Evolutionary conservation across 2,888 invertebrate species (phyloP), one percentile per base, ranked within the genome.

Genomic region (Ichneumoninae sp.): DNA sequence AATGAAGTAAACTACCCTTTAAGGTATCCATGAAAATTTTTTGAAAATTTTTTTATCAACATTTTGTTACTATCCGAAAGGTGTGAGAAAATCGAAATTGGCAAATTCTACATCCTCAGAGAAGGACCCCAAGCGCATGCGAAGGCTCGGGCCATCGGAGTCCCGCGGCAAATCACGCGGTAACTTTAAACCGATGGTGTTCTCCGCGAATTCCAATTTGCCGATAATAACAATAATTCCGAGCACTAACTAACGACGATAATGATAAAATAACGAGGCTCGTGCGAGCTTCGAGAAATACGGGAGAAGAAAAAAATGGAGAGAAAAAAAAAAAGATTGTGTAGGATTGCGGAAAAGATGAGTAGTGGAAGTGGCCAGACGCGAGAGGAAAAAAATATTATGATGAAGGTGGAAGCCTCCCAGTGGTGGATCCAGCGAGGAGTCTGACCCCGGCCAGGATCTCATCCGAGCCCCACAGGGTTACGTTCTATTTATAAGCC

Each of bases 401-500:
- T 71, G 79, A 79, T 75, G 74, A 78, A 52, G 81, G 84, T 69
- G 85, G 87, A 73, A 83, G 44, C 44, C 83, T 66, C 84, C 8
- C 63, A 33, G 63, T 30, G 84, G 82, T 83, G 79, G 83, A 82
- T 68, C 76, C 71, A 50, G 33, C 26, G 52, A 73, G 70, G 69
- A 70, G 75, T 44, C 83, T 84, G 77, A 83, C 79, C 79, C 57
- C 36, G 50, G 76, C 52, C 68, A 69, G 33, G 60, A 50, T 80
- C 71, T 19, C 44, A 75, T 75, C 79, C 65, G 50, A 80, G 87
- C 87, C 88, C 88, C 88, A 87, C 87, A 88, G 90, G 91, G 91
- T 88, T 90, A 90, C 86, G 86, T 89, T 90, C 91, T 92, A 92
- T 92, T 92, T 92, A 89, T 91, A 92, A 87, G 91, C 74, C 66